Conservation (phyloP, 2,113 vertebrate genomes). For the Tiliqua scincoides region DNA sequence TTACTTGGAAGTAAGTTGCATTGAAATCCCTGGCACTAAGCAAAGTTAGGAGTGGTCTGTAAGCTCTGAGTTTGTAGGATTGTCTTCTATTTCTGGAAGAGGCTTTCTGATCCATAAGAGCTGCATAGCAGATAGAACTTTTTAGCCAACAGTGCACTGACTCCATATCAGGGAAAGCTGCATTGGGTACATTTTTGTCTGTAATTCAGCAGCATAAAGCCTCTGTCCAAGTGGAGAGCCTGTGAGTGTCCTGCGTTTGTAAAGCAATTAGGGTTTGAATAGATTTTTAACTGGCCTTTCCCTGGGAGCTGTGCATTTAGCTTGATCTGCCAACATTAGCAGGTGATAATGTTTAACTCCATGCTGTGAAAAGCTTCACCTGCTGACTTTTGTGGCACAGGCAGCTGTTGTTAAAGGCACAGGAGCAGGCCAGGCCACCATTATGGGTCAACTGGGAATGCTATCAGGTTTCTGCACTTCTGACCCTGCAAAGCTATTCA, state of each 20-base stretch:
- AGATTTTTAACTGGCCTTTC: not conserved
- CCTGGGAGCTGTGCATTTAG: not conserved
- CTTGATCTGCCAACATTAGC: not conserved
- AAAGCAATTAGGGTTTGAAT: not conserved
- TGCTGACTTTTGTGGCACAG: not conserved
- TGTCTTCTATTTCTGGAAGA: not conserved
- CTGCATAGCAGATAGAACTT: not conserved
- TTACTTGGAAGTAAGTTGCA: not conserved
- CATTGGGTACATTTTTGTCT: not conserved
- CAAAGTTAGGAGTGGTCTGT: not conserved
- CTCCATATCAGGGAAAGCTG: not conserved
- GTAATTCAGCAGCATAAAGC: not conserved
- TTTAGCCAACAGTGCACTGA: not conserved
- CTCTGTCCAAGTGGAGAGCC: not conserved
- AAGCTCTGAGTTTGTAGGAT: not conserved
- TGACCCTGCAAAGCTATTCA: not conserved
- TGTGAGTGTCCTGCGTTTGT: not conserved
- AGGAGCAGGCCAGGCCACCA: too few species aligned
- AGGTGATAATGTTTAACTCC: not conserved
- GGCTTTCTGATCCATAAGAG: not conserved
- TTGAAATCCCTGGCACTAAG: not conserved
- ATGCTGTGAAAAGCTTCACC: not conserved
- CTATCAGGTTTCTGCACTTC: not conserved
- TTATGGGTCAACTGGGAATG: not conserved
- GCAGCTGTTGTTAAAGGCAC: not conserved